A percentile compares a stretch with the other conserved stretches of the same genome.
phyloP scores from a whole-genome alignment of 2,888 invertebrate genomes.

The Amphiduros pacificus region DNA sequence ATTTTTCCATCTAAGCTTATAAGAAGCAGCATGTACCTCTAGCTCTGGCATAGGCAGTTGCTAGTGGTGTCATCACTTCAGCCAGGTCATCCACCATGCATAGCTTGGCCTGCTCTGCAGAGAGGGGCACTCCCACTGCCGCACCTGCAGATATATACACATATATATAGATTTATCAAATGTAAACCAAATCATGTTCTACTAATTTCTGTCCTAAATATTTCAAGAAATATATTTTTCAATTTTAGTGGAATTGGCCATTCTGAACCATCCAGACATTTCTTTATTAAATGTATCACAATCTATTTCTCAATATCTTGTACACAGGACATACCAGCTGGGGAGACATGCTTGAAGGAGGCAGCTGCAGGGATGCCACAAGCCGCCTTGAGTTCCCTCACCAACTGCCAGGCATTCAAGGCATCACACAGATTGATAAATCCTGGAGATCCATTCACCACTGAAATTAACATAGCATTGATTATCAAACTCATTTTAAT shows the following conservation, averaged over 20 bases:
- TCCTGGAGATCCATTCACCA: conserved; percentile 92
- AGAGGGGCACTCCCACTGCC: conserved; percentile 83
- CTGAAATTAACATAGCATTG: conserved; percentile 62
- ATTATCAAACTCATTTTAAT: too few relatives aligned
- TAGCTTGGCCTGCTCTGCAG: conserved; percentile 75
- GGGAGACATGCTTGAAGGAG: conserved; percentile 98
- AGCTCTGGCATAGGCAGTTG: conserved; percentile 91
- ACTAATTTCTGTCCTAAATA: neutral
- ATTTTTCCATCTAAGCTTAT: too few relatives aligned
- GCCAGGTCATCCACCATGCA: conserved; percentile 90
- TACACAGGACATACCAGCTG: conserved; percentile 82
- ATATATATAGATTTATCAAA: too few relatives aligned
- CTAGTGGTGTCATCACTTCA: conserved; percentile 75
- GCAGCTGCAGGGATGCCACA: conserved; percentile 82
- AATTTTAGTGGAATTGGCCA: too few relatives aligned
- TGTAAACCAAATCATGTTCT: neutral
- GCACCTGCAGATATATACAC: conserved; percentile 66
- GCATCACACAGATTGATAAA: conserved; percentile 98
- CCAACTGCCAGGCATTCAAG: conserved; percentile 95
- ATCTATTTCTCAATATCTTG: too few relatives aligned
- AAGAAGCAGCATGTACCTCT: too few relatives aligned
- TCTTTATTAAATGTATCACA: too few relatives aligned
- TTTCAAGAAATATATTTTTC: too few relatives aligned
- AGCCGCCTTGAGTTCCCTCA: conserved; percentile 80
- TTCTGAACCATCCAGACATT: too few relatives aligned